phyloP scores from a whole-genome alignment of 2,797 vertebrate species.

The Coregonus ussuriensis region DNA sequence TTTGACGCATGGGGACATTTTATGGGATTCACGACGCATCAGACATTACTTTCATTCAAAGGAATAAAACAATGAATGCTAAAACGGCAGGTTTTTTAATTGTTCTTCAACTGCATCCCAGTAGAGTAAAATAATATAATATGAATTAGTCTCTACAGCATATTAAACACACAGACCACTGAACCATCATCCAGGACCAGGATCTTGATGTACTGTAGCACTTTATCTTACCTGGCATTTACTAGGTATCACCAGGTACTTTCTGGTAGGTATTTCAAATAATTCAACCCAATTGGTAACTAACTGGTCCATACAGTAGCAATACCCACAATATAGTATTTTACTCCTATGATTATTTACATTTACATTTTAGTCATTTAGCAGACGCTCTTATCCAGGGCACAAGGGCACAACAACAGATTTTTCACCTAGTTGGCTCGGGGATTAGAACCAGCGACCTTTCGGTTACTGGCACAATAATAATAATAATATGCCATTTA shows the following conservation, averaged over 20 bases:
- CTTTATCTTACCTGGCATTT: neutral
- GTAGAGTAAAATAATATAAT: constrained; percentile 39
- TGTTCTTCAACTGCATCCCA: constrained; percentile 44
- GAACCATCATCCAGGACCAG: neutral
- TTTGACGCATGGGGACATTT: constrained; percentile 44
- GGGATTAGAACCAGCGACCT: no score
- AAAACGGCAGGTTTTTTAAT: constrained; percentile 55
- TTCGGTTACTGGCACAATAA: no score
- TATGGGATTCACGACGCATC: constrained; percentile 57
- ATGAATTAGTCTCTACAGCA: constrained; percentile 16
- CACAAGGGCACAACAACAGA: no score
- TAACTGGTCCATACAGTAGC: neutral
- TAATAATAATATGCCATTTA: no score
- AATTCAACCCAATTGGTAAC: neutral
- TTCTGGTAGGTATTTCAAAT: neutral
- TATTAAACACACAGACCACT: neutral
- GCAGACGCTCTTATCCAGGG: no score
- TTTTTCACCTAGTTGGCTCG: no score
- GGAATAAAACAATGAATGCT: constrained; percentile 46
- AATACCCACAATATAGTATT: neutral
- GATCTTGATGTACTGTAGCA: constrained; percentile 4
- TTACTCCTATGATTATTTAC: neutral
- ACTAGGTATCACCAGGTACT: no score
- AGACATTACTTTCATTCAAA: constrained; percentile 53
- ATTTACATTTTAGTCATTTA: no score